Evolutionary conservation across 64 coral and sea anemone genomes (phyloP), one percentile per base, ranked within the genome.

Genomic region (Orbicella faveolata): DNA sequence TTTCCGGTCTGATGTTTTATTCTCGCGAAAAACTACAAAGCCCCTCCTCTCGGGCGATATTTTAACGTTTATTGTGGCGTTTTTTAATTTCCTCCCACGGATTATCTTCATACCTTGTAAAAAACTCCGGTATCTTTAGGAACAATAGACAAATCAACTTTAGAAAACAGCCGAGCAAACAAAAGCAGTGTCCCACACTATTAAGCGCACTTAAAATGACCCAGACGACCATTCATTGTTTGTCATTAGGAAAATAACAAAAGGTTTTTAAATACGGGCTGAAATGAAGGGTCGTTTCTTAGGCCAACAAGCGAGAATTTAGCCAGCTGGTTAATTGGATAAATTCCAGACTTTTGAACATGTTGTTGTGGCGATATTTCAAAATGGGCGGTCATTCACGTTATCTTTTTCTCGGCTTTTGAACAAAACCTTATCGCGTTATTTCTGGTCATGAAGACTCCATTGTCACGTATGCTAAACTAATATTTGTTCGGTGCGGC

Each of bases 141-240:
- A 59, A 79, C 51, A 79, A 79, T 34, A 79, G 77, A 23, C 52
- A 79, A 79, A 79, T 79, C 21, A 79, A 79, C 77, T 52, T 57
- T 33, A 57, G 51, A 79, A 79, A 79, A 79, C 20, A 26, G 52
- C 77, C 13, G 51, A n/a, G 77, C 10, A 59, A 59, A 79, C 77
- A 79, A 79, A 30, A 79, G 77, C 19, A 20, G 36, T 78, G 36
- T 78, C 19, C 75, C 15, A 78, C 75, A 52, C 72, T 74, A 74
- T 48, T 48, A 36, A 74, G n/a, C 72, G 11, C 34, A 6, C 48
- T 59, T 79, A 79, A 79, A 79, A 59, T n/a, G 51, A 23, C 25
- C 13, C 77, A 59, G 23, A 79, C 51, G 26, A 55, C 15, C 52
- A 2, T 33, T 33, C 20, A 52, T 78, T 79, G 77, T 79, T 13